Base-by-base conservation (phyloP, 1,140 invertebrate species). In the Drosophila arawakana region DNA sequence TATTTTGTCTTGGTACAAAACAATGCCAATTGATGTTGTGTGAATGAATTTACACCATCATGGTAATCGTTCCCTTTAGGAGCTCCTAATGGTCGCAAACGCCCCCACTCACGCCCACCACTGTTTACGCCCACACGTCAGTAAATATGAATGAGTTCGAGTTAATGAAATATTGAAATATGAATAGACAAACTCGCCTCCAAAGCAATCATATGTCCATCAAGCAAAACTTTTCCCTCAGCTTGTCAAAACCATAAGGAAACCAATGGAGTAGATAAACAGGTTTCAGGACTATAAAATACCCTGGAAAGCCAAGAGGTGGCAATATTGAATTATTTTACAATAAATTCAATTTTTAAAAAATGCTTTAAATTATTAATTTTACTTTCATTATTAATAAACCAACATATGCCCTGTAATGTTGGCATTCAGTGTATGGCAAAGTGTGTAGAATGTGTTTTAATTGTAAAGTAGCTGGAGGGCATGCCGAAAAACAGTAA, bases 191-290 rank as follows among this genome's bases (percentile, higher is more conserved):
- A 65, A 52, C 72, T 50, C 43, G 52, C 66, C 34, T 72, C 67
- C 46, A 76, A 43, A 67, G 65, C 73, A 84, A 84, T 84, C 78
- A 84, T 77, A 70, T 74, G 78, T 85, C 78, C 69, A 84, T 80
- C 69, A 80, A 34, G 47, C 11, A 52, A 55, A 54, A 62, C 61
- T 62, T 61, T 69, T 54, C 18, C 7, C 60, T 41, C 44, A 37
- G 60, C 44, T 44, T 57, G 55, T 68, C 81, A 67, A 58, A 76
- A 50, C 62, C 70, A 63, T 54, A 39, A 35, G 25, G n/a, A 47
- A 63, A 39, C 10, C 7, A 21, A 6, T 37, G 18, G 10, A 66
- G 35, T 35, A 21, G 18, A 21, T 21, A 21, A 7, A 5, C 21
- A 30, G 0, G 21, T 13, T 13, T 2, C 6, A 9, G 30, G 49